Evolutionary conservation across 2,113 vertebrate genomes (phyloP).

Genomic region (Sardina pilchardus): DNA sequence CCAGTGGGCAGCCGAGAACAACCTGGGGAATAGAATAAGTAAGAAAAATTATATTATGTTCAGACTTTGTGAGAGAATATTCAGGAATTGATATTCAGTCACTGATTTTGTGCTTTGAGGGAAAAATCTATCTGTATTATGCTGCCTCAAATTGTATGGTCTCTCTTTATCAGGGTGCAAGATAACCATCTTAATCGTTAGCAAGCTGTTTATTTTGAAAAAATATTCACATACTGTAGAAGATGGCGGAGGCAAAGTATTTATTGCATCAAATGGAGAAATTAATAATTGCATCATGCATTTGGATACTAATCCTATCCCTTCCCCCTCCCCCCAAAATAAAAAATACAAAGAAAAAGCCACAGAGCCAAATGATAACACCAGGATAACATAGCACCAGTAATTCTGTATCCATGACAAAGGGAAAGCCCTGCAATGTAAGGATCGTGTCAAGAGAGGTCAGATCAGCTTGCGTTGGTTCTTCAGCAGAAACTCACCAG

Average conservation of each 20-base stretch:
- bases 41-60: background rate
- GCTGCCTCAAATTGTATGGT: background rate
- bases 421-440: background rate
- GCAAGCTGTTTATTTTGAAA: background rate
- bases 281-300: background rate
- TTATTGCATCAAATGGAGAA: background rate
- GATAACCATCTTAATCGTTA: background rate
- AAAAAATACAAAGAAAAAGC: background rate
- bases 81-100: background rate
- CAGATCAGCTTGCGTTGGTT: background rate
- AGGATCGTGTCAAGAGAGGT: background rate
- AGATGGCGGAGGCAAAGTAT: background rate
- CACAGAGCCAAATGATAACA: background rate
- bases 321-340: too few species aligned
- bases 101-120: background rate
- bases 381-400: background rate
- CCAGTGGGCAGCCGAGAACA: conserved; percentile 81
- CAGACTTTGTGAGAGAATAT: background rate
- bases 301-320: background rate
- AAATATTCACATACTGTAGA: background rate
- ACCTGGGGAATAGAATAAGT: conserved; percentile 66
- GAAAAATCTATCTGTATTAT: background rate
- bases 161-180: background rate
- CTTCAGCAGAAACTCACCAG: conserved; percentile 71
- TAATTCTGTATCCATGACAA: background rate